Percentiles rank a stretch among this genome's conserved stretches.
Conservation (phyloP, 2,888 invertebrate species). For the Bruchidius siliquastri region DNA sequence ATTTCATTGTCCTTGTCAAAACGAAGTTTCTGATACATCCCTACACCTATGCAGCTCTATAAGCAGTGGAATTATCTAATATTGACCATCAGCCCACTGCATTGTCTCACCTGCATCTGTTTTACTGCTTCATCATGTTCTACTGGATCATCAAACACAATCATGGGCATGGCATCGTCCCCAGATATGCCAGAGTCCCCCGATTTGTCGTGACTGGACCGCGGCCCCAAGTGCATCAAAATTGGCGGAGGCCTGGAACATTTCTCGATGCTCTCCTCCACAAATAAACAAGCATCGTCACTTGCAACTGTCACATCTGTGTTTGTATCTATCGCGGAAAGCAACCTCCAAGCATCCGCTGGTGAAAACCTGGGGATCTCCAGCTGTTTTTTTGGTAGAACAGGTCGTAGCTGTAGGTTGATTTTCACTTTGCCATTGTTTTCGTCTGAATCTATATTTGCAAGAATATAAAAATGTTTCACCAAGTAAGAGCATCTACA, state of each 20-base stretch:
- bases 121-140: not conserved
- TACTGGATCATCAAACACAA: constrained; percentile 50
- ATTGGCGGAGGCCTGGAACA: constrained; percentile 51
- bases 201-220: constrained; percentile 62
- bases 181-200: constrained; percentile 83
- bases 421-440: constrained; percentile 54
- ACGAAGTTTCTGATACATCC: no score
- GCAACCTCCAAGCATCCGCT: constrained; percentile 74
- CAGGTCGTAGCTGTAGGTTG: constrained; percentile 69
- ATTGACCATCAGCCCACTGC: no score
- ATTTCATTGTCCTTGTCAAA: no score
- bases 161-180: constrained; percentile 57
- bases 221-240: constrained; percentile 49
- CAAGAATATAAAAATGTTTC: constrained; percentile 51
- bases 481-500: no score
- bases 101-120: not conserved
- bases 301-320: constrained; percentile 29
- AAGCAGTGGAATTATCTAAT: not conserved
- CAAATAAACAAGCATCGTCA: constrained; percentile 43
- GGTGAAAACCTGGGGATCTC: constrained; percentile 79
- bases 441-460: constrained; percentile 47
- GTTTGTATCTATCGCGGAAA: constrained; percentile 58
- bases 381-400: constrained; percentile 71
- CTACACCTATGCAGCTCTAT: no score
- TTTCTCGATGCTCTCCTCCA: constrained; percentile 54